These are phyloP conservation scores for Drosophila nikananu DNA, from an alignment of 1,140 invertebrate genomes.

Conservation along the genomic window DNA sequence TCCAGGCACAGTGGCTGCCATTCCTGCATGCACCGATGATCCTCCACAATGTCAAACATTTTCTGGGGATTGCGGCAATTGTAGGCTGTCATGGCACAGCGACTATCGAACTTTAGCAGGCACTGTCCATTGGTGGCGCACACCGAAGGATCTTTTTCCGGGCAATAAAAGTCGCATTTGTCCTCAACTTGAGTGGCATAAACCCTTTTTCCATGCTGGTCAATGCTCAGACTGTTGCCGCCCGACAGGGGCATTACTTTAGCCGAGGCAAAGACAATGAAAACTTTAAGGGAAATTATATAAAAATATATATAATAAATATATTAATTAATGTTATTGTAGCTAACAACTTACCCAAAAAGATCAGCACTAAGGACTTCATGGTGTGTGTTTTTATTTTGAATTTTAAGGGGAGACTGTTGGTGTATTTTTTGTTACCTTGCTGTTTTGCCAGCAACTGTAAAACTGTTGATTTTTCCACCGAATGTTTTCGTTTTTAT, in stretches of 20 bases:
- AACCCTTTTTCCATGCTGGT: conserved; percentile 58
- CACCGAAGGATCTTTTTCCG: conserved; percentile 49
- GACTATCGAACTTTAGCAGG: conserved; percentile 63
- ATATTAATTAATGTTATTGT: background rate
- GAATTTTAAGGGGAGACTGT: conserved; percentile 24
- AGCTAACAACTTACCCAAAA: conserved; percentile 43
- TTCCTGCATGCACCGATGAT: conserved; percentile 54
- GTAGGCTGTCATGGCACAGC: conserved; percentile 67
- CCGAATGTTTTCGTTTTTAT: conserved; percentile 47
- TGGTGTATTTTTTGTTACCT: conserved; percentile 47
- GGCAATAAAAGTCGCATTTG: conserved; percentile 58
- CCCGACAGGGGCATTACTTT: conserved; percentile 49
- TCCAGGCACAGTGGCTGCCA: conserved; percentile 57
- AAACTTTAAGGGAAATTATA: conserved; percentile 9
- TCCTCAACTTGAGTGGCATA: conserved; percentile 35
- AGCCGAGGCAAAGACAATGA: conserved; percentile 24
- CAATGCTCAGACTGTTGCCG: conserved; percentile 49
- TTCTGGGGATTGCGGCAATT: conserved; percentile 77
- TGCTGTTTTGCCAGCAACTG: conserved; percentile 69
- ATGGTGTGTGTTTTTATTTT: conserved; percentile 26
- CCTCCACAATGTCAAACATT: conserved; percentile 57
- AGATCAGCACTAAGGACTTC: conserved; percentile 30
- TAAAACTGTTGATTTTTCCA: conserved; percentile 57
- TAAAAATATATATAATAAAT: background rate
- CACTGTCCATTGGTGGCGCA: conserved; percentile 74